Evolutionary conservation across 2,113 vertebrate species (phyloP), one percentile per base, ranked within the genome.

Genomic region (Xiphophorus maculatus): DNA sequence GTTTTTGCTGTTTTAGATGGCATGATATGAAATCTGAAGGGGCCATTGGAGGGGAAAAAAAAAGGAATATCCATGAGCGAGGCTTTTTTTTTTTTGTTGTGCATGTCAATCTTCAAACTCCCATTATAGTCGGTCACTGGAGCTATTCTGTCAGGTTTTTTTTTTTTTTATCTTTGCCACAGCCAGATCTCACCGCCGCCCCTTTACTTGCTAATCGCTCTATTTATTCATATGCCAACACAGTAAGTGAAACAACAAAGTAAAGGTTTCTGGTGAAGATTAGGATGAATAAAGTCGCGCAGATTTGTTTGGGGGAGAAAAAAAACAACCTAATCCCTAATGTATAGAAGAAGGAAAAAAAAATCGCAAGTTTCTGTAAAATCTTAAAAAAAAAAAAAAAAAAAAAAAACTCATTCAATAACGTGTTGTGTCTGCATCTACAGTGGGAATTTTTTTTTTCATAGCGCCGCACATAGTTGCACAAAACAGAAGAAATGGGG

Each of bases 1-100:
- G 80, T 74, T 92, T 96, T 96, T 73, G 93, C 93, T 79, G 90
- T 95, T 94, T 94, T 96, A 84, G 94, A 93, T 90, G 95, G 92
- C 96, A 95, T 95, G 83, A 82, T 94, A 92, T 90, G 63, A 89
- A 89, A 93, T 91, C 93, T 94, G 82, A 85, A 80, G 83, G 83
- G 73, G 84, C 82, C 75, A 86, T 72, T 85, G 81, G 82, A 66
- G 63, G 68, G 71, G 64, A 48, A 29, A 64, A n/a, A 69, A 71
- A 75, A 74, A 35, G 37, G 63, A 73, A 88, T 80, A 91, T 91
- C 84, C 81, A 83, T 86, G 77, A 88, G 88, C 84, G 86, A 69
- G 51, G 9, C 25, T 58, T 58, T 51, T 51, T 22, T 19, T 5
- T 14, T 86, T 74, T 28, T 28, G 28, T 28, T 73, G 77, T 73